These are phyloP conservation scores for Takifugu rubripes DNA, from an alignment of 2,797 vertebrate species.

Conservation along the genomic window DNA sequence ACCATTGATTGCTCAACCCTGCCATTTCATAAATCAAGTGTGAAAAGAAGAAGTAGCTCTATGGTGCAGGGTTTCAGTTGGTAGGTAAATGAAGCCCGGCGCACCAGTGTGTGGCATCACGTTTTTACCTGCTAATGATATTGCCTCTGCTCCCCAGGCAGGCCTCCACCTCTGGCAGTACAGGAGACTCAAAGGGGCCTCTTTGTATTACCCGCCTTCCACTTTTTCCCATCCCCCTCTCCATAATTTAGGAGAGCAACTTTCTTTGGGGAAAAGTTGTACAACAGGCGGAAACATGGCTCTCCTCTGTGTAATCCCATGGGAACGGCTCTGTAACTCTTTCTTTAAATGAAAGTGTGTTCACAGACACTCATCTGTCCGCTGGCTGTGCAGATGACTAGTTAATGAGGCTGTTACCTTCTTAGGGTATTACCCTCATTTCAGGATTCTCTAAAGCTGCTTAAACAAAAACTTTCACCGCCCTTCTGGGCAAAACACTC, in stretches of 20 bases:
- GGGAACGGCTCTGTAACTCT: slow-evolving; percentile 11
- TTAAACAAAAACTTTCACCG: neutral
- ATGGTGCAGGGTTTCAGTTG: neutral
- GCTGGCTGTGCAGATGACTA: slow-evolving; percentile 6
- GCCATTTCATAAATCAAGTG: neutral
- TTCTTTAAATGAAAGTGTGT: slow-evolving; percentile 18
- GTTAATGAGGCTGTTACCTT: slow-evolving; percentile 15
- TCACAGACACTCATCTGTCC: slow-evolving; percentile 4
- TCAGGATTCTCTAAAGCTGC: neutral
- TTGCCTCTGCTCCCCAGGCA: neutral
- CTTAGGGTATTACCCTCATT: neutral
- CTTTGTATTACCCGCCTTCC: slow-evolving; percentile 28
- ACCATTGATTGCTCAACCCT: neutral
- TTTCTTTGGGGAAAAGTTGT: neutral
- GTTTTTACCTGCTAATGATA: slow-evolving; percentile 16
- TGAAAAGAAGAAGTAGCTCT: neutral
- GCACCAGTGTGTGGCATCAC: fast-evolving
- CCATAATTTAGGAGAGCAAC: slow-evolving; percentile 13
- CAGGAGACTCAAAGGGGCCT: slow-evolving; percentile 26
- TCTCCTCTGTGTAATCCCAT: slow-evolving; percentile 9
- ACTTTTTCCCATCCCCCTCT: neutral
- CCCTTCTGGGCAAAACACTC: too few species aligned
- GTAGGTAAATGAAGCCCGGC: neutral
- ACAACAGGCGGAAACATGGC: slow-evolving; percentile 17
- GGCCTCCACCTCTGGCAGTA: slow-evolving; percentile 25